Conservation (phyloP, 1,140 invertebrate species). For the Campoletis sonorensis region DNA sequence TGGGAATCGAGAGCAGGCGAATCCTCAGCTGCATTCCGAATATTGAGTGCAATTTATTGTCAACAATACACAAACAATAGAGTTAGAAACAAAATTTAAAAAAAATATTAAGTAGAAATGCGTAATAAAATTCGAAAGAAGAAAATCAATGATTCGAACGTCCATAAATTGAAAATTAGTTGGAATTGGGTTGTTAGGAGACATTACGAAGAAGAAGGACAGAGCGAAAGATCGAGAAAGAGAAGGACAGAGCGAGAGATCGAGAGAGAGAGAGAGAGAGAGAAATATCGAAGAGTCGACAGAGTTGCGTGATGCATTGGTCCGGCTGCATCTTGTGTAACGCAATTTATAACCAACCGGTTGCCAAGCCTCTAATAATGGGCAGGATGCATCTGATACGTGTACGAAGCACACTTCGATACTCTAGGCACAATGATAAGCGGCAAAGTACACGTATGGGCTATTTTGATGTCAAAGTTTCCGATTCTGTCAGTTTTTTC, state of each 20-base stretch:
- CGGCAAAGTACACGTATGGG: background rate
- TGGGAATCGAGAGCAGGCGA: no score
- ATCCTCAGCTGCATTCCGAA: no score
- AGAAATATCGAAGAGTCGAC: background rate
- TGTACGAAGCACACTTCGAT: background rate
- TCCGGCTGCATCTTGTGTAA: constrained; percentile 3
- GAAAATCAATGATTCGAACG: background rate
- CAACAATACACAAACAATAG: no score
- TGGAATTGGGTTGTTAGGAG: no score
- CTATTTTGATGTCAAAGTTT: background rate
- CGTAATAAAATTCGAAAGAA: constrained; percentile 20
- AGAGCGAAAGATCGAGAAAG: background rate
- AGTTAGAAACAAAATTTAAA: no score
- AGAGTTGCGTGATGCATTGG: constrained; percentile 8
- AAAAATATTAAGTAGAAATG: no score
- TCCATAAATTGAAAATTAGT: no score
- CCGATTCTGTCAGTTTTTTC: no score
- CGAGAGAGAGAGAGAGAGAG: constrained; percentile 4
- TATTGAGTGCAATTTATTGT: no score
- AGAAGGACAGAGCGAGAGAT: background rate
- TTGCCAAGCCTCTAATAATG: background rate
- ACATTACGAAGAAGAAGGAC: background rate
- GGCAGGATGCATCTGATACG: background rate
- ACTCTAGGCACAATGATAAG: background rate
- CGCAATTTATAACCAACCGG: constrained; percentile 14